Evolutionary conservation across 2,888 invertebrate genomes (phyloP).

Genomic region (Spisula solida): DNA sequence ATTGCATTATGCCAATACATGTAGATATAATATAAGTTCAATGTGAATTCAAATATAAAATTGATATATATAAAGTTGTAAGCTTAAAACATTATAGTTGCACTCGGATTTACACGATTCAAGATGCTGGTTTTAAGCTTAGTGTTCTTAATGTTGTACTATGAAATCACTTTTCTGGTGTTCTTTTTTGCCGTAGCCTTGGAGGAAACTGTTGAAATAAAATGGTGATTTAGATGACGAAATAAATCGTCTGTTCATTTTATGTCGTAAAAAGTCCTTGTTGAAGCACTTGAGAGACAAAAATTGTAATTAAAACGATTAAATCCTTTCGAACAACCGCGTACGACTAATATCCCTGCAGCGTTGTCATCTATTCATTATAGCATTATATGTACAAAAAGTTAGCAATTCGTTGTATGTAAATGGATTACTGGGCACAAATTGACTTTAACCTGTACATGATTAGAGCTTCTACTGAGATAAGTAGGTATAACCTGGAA

Average conservation of each 20-base stretch:
- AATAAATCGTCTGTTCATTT: too few species aligned
- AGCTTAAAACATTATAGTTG: too few species aligned
- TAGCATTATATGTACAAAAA: background rate
- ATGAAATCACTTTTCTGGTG: too few species aligned
- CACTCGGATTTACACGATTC: too few species aligned
- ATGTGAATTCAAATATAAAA: too few species aligned
- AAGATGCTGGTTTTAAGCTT: too few species aligned
- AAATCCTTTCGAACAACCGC: background rate
- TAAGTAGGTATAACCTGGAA: background rate
- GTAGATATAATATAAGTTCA: too few species aligned
- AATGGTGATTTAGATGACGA: too few species aligned
- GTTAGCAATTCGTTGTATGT: background rate
- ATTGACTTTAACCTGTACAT: conserved; percentile 10
- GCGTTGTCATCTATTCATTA: conserved; percentile 8
- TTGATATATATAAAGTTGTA: too few species aligned
- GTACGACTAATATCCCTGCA: conserved; percentile 16
- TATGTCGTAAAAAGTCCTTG: too few species aligned
- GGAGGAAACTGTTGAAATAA: background rate
- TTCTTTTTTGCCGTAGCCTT: background rate
- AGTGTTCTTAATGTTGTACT: too few species aligned
- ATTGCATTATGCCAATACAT: too few species aligned
- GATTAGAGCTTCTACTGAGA: background rate
- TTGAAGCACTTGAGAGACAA: background rate
- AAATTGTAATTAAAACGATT: background rate
- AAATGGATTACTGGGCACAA: background rate